Evolutionary conservation across 2,113 vertebrate genomes (phyloP).

Genomic region (Neodontobutis hainanensis): DNA sequence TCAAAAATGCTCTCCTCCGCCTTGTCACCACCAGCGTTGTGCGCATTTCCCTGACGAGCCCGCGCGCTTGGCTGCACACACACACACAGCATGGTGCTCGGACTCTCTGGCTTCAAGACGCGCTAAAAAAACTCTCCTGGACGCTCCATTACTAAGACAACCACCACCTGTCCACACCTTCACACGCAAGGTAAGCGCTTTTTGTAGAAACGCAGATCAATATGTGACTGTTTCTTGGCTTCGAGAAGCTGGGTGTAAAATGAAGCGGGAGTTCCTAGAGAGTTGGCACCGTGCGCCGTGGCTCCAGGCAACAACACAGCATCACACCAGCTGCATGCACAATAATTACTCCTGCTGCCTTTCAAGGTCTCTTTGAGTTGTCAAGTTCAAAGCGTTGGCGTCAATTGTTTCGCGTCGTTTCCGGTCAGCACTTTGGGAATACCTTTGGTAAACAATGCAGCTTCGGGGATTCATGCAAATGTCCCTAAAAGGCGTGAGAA

Average conservation of each 20-base stretch:
- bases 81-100: slow-evolving; percentile 55
- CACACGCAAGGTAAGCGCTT: slow-evolving; percentile 59
- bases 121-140: slow-evolving; percentile 30
- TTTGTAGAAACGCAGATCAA: neutral
- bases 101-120: slow-evolving; percentile 12
- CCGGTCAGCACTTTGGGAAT: slow-evolving; percentile 54
- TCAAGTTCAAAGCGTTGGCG: slow-evolving; percentile 68
- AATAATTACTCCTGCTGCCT: slow-evolving; percentile 23
- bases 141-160: slow-evolving; percentile 37
- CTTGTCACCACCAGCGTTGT: slow-evolving; percentile 56
- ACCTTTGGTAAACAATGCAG: slow-evolving; percentile 53
- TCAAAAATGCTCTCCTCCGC: slow-evolving; percentile 69
- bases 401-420: slow-evolving; percentile 68
- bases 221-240: slow-evolving; percentile 11
- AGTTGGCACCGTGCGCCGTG: slow-evolving; percentile 41
- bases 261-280: slow-evolving; percentile 39
- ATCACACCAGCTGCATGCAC: neutral
- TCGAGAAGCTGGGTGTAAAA: neutral
- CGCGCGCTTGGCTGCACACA: slow-evolving; percentile 4
- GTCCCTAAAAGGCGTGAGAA: slow-evolving; percentile 6
- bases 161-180: slow-evolving; percentile 55
- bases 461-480: slow-evolving; percentile 30
- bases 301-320: slow-evolving; percentile 19
- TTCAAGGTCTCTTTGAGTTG: slow-evolving; percentile 32
- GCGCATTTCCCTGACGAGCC: slow-evolving; percentile 54